These are phyloP conservation scores for Coelinius sp. DNA, from an alignment of 2,888 invertebrate species.

Conservation along the genomic window DNA sequence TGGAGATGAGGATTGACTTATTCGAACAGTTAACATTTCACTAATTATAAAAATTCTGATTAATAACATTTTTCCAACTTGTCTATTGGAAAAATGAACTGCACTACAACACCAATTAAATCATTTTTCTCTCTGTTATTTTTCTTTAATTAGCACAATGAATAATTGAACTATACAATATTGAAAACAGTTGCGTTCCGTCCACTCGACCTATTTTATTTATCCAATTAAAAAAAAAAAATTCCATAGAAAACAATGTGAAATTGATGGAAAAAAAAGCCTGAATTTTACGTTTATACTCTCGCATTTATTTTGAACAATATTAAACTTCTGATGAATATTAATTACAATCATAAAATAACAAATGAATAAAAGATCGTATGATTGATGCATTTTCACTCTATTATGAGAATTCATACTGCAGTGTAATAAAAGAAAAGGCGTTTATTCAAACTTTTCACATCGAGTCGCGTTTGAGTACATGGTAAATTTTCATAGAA, in stretches of 20 bases:
- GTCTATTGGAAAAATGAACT: neutral
- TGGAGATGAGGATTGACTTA: neutral
- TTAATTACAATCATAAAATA: neutral
- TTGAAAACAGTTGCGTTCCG: neutral
- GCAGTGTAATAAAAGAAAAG: conserved; percentile 4
- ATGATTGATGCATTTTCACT: neutral
- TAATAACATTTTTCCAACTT: neutral
- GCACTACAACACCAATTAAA: neutral
- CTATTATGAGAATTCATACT: neutral
- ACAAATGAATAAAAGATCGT: neutral
- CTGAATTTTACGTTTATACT: too few relatives aligned
- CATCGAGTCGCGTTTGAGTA: conserved; percentile 21
- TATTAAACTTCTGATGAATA: neutral
- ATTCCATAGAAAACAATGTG: too few relatives aligned
- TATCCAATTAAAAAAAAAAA: neutral
- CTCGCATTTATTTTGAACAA: too few relatives aligned
- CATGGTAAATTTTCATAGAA: conserved; percentile 7
- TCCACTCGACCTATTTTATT: neutral
- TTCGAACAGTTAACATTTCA: neutral
- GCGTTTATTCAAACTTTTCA: conserved; percentile 21
- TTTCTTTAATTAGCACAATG: neutral
- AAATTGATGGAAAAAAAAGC: too few relatives aligned
- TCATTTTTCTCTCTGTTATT: neutral
- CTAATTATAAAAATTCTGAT: neutral
- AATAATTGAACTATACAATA: neutral